phyloP scores from a whole-genome alignment of 2,888 invertebrate genomes.

The Cynaeus angustus region DNA sequence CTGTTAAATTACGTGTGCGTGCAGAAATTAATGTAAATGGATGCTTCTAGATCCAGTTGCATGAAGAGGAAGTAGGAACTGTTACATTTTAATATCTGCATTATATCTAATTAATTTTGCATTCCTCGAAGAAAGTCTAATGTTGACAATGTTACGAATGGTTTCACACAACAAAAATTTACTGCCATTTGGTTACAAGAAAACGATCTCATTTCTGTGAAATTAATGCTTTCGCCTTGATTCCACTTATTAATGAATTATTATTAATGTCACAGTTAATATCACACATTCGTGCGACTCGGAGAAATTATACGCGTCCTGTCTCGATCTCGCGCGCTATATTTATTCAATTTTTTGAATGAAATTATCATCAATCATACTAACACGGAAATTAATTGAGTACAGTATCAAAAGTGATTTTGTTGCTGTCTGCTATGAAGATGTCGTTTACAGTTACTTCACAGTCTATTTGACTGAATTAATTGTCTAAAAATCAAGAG shows the following conservation, averaged over 20 bases:
- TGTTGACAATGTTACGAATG: neutral
- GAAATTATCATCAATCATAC: slow-evolving; percentile 1
- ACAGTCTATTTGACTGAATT: slow-evolving; percentile 43
- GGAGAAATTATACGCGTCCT: slow-evolving; percentile 37
- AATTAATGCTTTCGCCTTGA: slow-evolving; percentile 18
- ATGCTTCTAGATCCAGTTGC: slow-evolving; percentile 1
- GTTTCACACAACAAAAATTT: neutral
- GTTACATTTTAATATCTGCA: slow-evolving; percentile 10
- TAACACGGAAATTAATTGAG: slow-evolving; percentile 8
- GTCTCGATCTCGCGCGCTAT: no score
- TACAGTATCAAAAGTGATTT: slow-evolving; percentile 20
- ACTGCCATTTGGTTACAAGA: neutral
- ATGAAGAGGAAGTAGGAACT: slow-evolving; percentile 24
- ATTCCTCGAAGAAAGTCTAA: slow-evolving; percentile 16
- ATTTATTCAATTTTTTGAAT: neutral
- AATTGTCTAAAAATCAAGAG: slow-evolving; percentile 29
- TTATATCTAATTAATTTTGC: slow-evolving; percentile 15
- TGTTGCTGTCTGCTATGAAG: slow-evolving; percentile 3
- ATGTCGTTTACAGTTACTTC: slow-evolving; percentile 41
- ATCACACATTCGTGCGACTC: neutral
- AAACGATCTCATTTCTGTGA: slow-evolving; percentile 34
- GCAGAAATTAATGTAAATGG: slow-evolving; percentile 11
- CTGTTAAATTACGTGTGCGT: slow-evolving; percentile 16
- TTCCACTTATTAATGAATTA: slow-evolving; percentile 27
- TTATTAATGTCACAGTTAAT: slow-evolving; percentile 6